Evolutionary conservation across 1,140 invertebrate genomes (phyloP), one percentile per base, ranked within the genome.

Genomic region (Temnothorax longispinosus): DNA sequence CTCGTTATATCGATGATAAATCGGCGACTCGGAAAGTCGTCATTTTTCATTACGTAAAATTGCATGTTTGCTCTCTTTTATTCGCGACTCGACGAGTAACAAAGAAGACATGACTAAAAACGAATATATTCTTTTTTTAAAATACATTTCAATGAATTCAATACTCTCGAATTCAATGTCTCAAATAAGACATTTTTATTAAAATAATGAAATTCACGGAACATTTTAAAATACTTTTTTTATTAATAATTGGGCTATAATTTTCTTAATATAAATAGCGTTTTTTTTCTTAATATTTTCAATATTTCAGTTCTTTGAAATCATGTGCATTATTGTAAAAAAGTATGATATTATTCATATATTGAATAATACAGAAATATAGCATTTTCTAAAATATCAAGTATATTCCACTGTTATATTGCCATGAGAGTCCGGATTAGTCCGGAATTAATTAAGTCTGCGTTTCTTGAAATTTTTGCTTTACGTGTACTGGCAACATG

Each of bases 1-100:
- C 60, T 89, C 78, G 87, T 89, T 89, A 77, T 11, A 81, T 81
- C 44, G 54, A 75, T 90, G 87, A 90, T 87, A 89, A 89, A 90
- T 89, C 80, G 58, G 75, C 64, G 21, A 15, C 38, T 41, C 60
- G 13, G 21, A 54, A 52, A 77, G 44, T 15, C 2, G 27, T 75
- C 18, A 71, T 74, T 87, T 84, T 87, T 64, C 54, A 18, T 71
- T 47, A 58, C 1, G 64, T 69, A 32, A 50, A 58, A 21, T 47
- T 18, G 64, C 15, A 50, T 50, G 18, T 64, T 56, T 85, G 54
- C 44, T 41, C 27, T 52, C 21, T 78, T 71, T 81, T 35, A 54
- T 65, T 64, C 58, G 11, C 5, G 44, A 7, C n/a, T 47, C 15
- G 8, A 58, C 18, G n/a, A 64, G 13, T 18, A 60, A 64, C 15